Evolutionary conservation across 2,888 invertebrate genomes (phyloP), one percentile per base, ranked within the genome.

Genomic region (Brachycybe producta): DNA sequence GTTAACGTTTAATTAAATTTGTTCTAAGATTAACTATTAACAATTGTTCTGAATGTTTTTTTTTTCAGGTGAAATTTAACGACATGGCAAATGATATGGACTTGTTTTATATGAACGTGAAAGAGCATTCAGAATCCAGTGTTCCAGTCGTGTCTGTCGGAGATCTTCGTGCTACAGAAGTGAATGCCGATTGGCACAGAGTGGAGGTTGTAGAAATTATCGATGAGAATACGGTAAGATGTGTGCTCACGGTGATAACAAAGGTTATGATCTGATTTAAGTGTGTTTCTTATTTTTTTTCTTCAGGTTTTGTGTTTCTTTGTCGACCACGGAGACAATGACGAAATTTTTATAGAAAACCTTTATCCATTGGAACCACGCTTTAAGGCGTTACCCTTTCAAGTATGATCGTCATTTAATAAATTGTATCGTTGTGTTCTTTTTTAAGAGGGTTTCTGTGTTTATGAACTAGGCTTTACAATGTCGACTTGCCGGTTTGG

Each of bases 261-360:
- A n/a, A n/a, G n/a, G n/a, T n/a, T n/a, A n/a, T n/a, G n/a, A n/a
- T n/a, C 13, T 24, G 17, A 36, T 38, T 3, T 36, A 26, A 8
- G 27, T 47, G 2, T 41, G 7, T 23, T 30, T 11, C 19, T n/a
- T 4, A 38, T 40, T 47, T 2, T 24, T 54, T 27, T 1, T 4
- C 24, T 26, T 11, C 13, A 45, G 26, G 74, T 70, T 1, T 64
- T 70, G 8, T 80, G 80, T 47, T 80, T 80, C 57, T 77, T 83
- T 54, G 79, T 85, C 8, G 86, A 86, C 65, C 77, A 75, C 56
- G 85, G 85, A 0, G 82, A 82, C 57, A 78, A 77, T 54, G 78
- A 77, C 41, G 63, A 65, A 15, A 73, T 80, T 23, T 58, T 68
- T 3, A 65, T 73, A 11, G 63, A 70, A 24, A 69, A 73, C 52